These are phyloP conservation scores for Istiophorus platypterus DNA, from an alignment of 2,113 vertebrate species.

Conservation along the genomic window DNA sequence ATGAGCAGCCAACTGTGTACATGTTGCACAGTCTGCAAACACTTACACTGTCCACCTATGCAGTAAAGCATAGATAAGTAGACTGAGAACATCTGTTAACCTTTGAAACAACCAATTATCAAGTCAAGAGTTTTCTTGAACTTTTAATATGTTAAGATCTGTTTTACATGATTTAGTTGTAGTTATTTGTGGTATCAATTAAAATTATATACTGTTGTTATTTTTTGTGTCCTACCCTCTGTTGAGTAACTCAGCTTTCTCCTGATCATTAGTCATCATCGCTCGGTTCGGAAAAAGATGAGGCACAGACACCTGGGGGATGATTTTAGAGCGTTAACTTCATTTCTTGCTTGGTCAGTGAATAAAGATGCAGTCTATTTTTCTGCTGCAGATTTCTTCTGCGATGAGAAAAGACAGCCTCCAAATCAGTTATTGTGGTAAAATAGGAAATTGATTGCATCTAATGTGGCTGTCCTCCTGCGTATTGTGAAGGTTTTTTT, in stretches of 20 bases:
- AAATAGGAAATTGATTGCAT: conserved; percentile 26
- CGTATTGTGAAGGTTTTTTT: conserved; percentile 17
- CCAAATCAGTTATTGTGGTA: conserved; percentile 25
- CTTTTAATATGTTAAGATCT: conserved; percentile 3
- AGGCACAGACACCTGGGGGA: conserved; percentile 35
- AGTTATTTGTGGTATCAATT: conserved; percentile 37
- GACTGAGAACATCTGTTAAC: conserved; percentile 18
- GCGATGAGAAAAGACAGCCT: conserved; percentile 19
- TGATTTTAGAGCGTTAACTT: conserved; percentile 48
- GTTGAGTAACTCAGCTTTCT: conserved; percentile 31
- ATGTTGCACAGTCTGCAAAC: conserved; percentile 23
- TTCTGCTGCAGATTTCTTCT: conserved; percentile 24
- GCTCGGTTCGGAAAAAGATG: conserved; percentile 1
- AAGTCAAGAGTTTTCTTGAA: not conserved
- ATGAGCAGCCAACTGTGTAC: conserved; percentile 46
- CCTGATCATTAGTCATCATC: conserved; percentile 52
- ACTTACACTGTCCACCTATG: conserved; percentile 11
- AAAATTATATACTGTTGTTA: conserved; percentile 41
- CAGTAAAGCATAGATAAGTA: not conserved
- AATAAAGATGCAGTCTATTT: conserved; percentile 34
- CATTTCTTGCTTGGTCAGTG: conserved; percentile 61
- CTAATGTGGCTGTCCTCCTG: conserved; percentile 6
- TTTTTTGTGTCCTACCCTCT: conserved; percentile 27
- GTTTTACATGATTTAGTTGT: conserved; percentile 7
- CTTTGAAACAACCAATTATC: conserved; percentile 18